phyloP scores from a whole-genome alignment of 2,888 invertebrate genomes.

The Heliconius sara region DNA sequence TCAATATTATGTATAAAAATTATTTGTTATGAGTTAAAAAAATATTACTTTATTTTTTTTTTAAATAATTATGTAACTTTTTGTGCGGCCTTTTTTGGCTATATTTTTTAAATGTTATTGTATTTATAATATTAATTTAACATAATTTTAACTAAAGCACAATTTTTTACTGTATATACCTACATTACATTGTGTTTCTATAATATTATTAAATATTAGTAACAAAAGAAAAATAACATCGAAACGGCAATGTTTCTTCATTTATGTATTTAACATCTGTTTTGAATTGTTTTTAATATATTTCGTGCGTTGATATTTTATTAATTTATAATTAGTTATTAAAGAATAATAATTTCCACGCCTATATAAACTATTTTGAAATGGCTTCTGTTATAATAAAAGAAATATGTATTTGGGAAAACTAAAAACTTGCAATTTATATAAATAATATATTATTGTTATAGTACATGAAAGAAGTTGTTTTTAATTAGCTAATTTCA shows the following conservation, averaged over 20 bases:
- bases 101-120: neutral
- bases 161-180: neutral
- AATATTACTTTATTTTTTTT: no score
- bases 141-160: neutral
- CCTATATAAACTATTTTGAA: neutral
- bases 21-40: no score
- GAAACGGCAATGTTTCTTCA: slow-evolving; percentile 7
- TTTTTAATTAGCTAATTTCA: no score
- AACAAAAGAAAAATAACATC: neutral
- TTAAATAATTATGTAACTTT: neutral
- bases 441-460: no score
- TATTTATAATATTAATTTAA: neutral
- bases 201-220: neutral
- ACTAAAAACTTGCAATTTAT: neutral
- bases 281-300: slow-evolving; percentile 3
- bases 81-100: neutral
- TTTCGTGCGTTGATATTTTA: slow-evolving; percentile 5
- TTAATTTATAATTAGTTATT: neutral
- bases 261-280: slow-evolving; percentile 5
- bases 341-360: slow-evolving; percentile 3
- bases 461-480: no score
- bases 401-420: neutral
- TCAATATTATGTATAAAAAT: no score
- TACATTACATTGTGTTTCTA: neutral
- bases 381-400: neutral